phyloP scores from a whole-genome alignment of 1,140 invertebrate species.

The Drosophila orena region DNA sequence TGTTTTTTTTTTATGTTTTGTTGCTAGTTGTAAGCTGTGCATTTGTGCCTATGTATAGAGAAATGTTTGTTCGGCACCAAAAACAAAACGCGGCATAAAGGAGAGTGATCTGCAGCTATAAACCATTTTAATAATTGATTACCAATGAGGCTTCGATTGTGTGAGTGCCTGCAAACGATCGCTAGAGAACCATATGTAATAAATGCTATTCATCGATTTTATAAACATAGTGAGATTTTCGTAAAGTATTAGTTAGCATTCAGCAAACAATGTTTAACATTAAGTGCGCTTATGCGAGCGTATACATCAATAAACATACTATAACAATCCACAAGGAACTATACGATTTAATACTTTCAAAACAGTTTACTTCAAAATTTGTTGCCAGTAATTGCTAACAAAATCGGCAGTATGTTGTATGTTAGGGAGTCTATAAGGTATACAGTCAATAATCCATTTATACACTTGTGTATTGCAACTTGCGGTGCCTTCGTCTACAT shows the following conservation, averaged over 20 bases:
- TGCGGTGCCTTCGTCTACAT: slow-evolving; percentile 26
- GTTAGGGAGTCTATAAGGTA: background rate
- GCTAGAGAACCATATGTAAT: background rate
- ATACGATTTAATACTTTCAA: background rate
- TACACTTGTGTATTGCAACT: background rate
- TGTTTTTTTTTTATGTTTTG: slow-evolving; percentile 49
- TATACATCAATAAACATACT: background rate
- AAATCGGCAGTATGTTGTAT: background rate
- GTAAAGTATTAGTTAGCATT: background rate
- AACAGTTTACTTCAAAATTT: no score
- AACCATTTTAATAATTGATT: slow-evolving; percentile 70
- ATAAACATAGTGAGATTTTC: slow-evolving; percentile 8
- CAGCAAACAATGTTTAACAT: slow-evolving; percentile 2
- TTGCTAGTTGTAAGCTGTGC: slow-evolving; percentile 63
- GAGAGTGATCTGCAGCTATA: slow-evolving; percentile 28
- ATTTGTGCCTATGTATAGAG: slow-evolving; percentile 46
- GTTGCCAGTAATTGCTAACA: no score
- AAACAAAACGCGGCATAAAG: slow-evolving; percentile 14
- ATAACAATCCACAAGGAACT: background rate
- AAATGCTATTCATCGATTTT: background rate
- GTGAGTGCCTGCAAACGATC: slow-evolving; percentile 5
- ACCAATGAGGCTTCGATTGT: slow-evolving; percentile 14
- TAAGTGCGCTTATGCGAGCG: slow-evolving; percentile 9
- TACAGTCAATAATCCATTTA: background rate
- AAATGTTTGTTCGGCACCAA: slow-evolving; percentile 30